A percentile compares a stretch with the other conserved stretches of the same genome.
Conservation (phyloP, 2,888 invertebrate species). For the Zaprionus lineosus region DNA sequence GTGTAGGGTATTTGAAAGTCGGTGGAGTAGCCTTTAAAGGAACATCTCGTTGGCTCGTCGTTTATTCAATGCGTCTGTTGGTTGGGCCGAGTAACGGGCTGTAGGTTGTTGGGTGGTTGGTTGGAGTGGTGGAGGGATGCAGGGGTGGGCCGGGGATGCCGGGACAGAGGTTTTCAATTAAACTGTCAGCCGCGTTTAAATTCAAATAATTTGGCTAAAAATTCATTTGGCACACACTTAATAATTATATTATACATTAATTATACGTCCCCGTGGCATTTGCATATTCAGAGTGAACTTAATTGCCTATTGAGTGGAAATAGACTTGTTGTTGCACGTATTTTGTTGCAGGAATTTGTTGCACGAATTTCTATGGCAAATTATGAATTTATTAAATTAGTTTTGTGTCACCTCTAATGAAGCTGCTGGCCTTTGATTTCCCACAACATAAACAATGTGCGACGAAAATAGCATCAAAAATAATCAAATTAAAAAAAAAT, state of each 20-base stretch:
- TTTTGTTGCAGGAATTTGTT: not conserved
- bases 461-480: too few species aligned
- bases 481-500: too few species aligned
- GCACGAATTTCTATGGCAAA: too few species aligned
- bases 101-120: too few species aligned
- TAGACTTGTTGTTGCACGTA: constrained; percentile 8
- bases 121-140: too few species aligned
- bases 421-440: not conserved
- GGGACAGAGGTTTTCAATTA: constrained; percentile 54
- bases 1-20: too few species aligned
- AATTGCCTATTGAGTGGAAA: constrained; percentile 46
- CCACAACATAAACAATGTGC: too few species aligned
- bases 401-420: not conserved
- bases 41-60: constrained; percentile 17
- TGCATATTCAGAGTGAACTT: constrained; percentile 20
- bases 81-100: too few species aligned
- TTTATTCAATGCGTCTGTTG: too few species aligned
- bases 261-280: constrained; percentile 32
- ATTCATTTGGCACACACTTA: constrained; percentile 49
- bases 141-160: too few species aligned
- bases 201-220: constrained; percentile 40
- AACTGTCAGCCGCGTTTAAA: constrained; percentile 54
- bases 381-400: constrained; percentile 5
- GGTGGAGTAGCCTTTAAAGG: too few species aligned
- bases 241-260: constrained; percentile 28